A percentile compares a stretch with the other conserved stretches of the same genome.
phyloP scores from a whole-genome alignment of 2,113 vertebrate genomes.

The Pteruthius melanotis region DNA sequence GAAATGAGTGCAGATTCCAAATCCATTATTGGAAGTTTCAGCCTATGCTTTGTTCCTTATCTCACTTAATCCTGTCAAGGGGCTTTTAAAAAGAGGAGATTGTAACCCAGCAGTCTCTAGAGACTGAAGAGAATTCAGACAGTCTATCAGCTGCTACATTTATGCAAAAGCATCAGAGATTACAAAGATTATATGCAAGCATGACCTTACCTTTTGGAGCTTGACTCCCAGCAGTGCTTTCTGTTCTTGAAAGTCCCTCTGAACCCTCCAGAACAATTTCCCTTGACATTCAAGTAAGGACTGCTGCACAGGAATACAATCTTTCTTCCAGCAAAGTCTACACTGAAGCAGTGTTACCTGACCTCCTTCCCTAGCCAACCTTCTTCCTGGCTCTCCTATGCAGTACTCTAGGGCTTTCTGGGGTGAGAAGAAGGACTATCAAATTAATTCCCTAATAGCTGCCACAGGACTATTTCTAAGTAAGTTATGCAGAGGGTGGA shows the following conservation, averaged over 20 bases:
- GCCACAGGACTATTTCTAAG: constrained; percentile 37
- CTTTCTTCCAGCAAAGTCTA: not conserved
- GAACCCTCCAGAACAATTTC: not conserved
- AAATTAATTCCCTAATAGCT: constrained; percentile 13
- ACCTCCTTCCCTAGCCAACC: not conserved
- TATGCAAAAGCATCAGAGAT: not conserved
- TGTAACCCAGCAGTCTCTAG: not conserved
- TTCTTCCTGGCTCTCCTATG: not conserved
- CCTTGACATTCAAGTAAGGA: not conserved
- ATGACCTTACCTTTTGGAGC: constrained; percentile 13
- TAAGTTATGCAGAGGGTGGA: constrained; percentile 27
- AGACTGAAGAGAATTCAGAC: not conserved
- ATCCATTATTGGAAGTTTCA: not conserved
- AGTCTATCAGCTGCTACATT: not conserved
- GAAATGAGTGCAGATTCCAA: not conserved
- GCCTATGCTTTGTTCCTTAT: not conserved
- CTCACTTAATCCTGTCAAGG: not conserved
- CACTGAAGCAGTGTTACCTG: not conserved
- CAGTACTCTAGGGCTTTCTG: not conserved
- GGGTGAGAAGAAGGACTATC: not conserved
- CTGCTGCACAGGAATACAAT: not conserved
- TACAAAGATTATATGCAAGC: constrained; percentile 2
- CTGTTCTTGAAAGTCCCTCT: not conserved
- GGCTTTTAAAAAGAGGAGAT: not conserved
- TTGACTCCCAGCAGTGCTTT: not conserved